phyloP scores from a whole-genome alignment of 1,140 invertebrate genomes.

The Calosoma granatense region DNA sequence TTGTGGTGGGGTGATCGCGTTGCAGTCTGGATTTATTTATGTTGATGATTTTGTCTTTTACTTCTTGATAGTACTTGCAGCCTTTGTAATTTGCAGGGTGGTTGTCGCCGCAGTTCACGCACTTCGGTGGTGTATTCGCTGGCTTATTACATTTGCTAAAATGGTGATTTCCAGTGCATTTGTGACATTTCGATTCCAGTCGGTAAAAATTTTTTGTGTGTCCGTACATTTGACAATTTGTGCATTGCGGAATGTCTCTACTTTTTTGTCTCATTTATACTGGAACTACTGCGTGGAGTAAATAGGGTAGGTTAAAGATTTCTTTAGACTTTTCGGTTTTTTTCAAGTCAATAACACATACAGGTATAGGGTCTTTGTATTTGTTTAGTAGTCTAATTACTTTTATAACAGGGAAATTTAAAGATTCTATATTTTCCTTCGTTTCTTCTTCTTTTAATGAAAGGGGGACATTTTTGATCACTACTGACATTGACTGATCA shows the following conservation, averaged over 20 bases:
- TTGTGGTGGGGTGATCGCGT: background rate
- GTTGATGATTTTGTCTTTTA: background rate
- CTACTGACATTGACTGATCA: background rate
- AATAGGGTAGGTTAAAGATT: background rate
- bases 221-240: constrained; percentile 28
- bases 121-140: background rate
- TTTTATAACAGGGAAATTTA: background rate
- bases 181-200: constrained; percentile 25
- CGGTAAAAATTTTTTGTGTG: constrained; percentile 27
- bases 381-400: background rate
- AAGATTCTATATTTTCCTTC: constrained; percentile 16
- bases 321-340: background rate
- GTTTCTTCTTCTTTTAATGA: constrained; percentile 5
- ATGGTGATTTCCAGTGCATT: constrained; percentile 25
- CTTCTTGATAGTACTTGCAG: constrained; percentile 2
- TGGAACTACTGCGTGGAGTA: constrained; percentile 13
- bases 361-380: background rate
- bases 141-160: constrained; percentile 14
- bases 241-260: constrained; percentile 25
- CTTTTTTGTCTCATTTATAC: constrained; percentile 23
- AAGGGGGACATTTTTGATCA: background rate
- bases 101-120: constrained; percentile 14
- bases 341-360: background rate
- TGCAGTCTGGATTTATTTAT: no score
- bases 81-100: constrained; percentile 15